These are phyloP conservation scores for Ptilodon capucinus DNA, from an alignment of 2,888 invertebrate genomes.

Conservation along the genomic window DNA sequence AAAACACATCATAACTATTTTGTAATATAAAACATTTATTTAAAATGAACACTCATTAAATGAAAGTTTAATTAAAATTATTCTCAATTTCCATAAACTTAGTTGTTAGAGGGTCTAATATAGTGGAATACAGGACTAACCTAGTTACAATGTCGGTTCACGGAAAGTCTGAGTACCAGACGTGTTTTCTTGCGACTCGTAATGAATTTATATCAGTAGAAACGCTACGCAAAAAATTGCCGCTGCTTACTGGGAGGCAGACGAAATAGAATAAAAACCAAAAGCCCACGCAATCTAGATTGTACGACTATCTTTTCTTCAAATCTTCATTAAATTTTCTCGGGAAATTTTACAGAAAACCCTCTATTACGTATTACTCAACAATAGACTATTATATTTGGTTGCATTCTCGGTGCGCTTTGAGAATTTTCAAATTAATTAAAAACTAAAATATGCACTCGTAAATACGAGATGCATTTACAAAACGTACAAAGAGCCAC, in stretches of 20 bases:
- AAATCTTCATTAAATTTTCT: slow-evolving; percentile 6
- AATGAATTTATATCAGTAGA: slow-evolving; percentile 22
- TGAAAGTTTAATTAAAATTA: too few relatives aligned
- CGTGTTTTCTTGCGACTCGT: slow-evolving; percentile 11
- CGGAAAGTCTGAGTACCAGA: slow-evolving; percentile 8
- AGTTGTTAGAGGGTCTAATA: too few relatives aligned
- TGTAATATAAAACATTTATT: too few relatives aligned
- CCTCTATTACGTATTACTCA: too few relatives aligned
- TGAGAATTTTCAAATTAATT: too few relatives aligned
- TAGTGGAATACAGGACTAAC: too few relatives aligned
- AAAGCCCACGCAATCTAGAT: slow-evolving; percentile 13
- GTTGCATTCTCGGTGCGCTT: too few relatives aligned
- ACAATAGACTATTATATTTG: too few relatives aligned
- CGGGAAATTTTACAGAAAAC: neutral
- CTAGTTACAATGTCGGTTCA: neutral
- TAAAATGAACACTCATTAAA: too few relatives aligned
- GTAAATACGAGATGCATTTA: slow-evolving; percentile 17
- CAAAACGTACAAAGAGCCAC: slow-evolving; percentile 26
- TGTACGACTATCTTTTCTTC: slow-evolving; percentile 8
- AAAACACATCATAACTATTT: too few relatives aligned
- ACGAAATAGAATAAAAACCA: slow-evolving; percentile 20
- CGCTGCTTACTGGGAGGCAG: slow-evolving; percentile 5
- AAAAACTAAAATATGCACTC: too few relatives aligned
- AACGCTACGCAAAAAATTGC: slow-evolving; percentile 11
- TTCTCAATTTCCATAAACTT: too few relatives aligned